Conservation (phyloP, 2,888 invertebrate species). For the Alloscopus bannaensis region DNA sequence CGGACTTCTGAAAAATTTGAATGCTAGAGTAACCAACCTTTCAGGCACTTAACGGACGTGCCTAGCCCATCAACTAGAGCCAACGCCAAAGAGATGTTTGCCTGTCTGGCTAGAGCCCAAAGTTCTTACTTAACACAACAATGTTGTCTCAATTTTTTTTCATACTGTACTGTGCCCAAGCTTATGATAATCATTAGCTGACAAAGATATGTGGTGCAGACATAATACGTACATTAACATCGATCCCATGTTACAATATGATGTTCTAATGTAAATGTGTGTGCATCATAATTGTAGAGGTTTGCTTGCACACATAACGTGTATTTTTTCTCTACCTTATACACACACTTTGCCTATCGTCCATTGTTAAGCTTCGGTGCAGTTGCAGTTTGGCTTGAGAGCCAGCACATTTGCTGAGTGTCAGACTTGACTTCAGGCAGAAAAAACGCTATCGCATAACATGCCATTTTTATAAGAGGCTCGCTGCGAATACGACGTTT, state of each 20-base stretch:
- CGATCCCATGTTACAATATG: neutral
- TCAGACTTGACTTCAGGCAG: no score
- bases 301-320: neutral
- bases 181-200: neutral
- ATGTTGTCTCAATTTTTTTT: neutral
- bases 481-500: conserved; percentile 7
- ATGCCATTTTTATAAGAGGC: no score
- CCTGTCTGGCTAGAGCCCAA: neutral
- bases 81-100: neutral
- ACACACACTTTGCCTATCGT: no score
- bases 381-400: neutral
- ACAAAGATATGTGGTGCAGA: neutral
- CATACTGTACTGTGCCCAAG: no score
- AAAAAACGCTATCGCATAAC: no score
- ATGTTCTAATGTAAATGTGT: neutral
- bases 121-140: neutral
- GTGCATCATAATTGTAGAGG: neutral
- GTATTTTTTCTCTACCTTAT: no score
- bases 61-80: conserved; percentile 29
- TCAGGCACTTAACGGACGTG: neutral
- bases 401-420: neutral
- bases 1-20: neutral
- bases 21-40: neutral
- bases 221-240: neutral
- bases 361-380: neutral